A percentile compares a stretch with the other conserved stretches of the same genome.
These are phyloP conservation scores for Macroteleia sp. DNA, from an alignment of 2,888 invertebrate genomes.

Conservation along the genomic window DNA sequence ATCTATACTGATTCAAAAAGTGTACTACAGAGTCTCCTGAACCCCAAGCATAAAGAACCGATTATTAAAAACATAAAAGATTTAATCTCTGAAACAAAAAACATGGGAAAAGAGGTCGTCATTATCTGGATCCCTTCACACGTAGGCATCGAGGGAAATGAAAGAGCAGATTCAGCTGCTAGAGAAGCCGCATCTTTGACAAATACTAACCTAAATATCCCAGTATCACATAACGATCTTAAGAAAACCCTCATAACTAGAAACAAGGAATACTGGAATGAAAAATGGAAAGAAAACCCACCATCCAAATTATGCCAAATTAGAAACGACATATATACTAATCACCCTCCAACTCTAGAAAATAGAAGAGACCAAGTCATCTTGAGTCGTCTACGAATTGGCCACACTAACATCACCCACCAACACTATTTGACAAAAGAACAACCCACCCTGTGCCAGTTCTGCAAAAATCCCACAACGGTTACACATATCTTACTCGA, in stretches of 20 bases:
- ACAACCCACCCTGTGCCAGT: no score
- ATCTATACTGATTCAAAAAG: neutral
- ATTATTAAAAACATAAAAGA: neutral
- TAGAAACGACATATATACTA: no score
- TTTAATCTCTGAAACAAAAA: neutral
- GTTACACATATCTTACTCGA: no score
- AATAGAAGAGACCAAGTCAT: constrained; percentile 2
- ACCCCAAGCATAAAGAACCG: neutral
- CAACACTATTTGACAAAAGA: no score
- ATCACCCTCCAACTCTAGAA: no score
- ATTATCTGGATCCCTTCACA: constrained; percentile 1
- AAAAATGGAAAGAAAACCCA: neutral
- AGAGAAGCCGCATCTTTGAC: neutral
- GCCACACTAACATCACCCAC: constrained; percentile 4
- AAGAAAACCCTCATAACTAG: neutral
- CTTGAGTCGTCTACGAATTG: constrained; percentile 4
- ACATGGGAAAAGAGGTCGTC: neutral
- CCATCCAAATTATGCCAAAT: neutral
- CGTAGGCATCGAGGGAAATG: neutral
- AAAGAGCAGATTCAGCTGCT: constrained; percentile 8
- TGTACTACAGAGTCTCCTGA: neutral
- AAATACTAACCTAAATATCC: no score
- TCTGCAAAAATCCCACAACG: no score
- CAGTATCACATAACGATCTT: neutral
- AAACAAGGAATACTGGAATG: constrained; percentile 12